A percentile compares a stretch with the other conserved stretches of the same genome.
Evolutionary conservation across 2,888 invertebrate species (phyloP).

Genomic region (Ochropacha duplaris): DNA sequence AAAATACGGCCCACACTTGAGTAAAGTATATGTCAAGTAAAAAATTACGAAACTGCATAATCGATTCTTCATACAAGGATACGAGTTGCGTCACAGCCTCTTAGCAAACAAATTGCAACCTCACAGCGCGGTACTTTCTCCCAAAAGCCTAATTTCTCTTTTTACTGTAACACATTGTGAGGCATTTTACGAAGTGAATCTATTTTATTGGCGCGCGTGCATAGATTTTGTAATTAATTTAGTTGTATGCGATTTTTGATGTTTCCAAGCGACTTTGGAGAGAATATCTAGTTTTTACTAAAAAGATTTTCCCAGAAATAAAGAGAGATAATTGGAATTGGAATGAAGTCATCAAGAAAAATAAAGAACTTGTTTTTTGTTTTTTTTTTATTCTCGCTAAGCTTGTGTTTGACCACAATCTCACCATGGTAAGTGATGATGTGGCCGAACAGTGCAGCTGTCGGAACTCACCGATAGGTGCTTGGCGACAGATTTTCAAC

Average conservation of each 20-base stretch:
- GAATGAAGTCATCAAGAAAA: too few species aligned
- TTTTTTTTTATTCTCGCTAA: too few species aligned
- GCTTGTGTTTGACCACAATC: too few species aligned
- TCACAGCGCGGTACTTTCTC: conserved; percentile 54
- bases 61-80: conserved; percentile 6
- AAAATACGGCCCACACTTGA: neutral
- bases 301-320: neutral
- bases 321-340: too few species aligned
- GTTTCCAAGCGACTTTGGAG: neutral
- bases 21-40: neutral
- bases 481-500: too few species aligned
- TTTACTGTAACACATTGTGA: conserved; percentile 36
- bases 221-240: conserved; percentile 9
- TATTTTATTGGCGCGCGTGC: conserved; percentile 16
- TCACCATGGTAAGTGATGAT: too few species aligned
- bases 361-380: too few species aligned
- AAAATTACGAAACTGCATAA: conserved; percentile 2
- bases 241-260: neutral
- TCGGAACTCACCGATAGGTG: too few species aligned
- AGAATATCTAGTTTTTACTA: neutral
- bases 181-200: conserved; percentile 21
- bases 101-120: conserved; percentile 51
- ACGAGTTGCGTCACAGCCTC: conserved; percentile 35
- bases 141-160: conserved; percentile 61
- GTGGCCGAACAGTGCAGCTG: too few species aligned